These are phyloP conservation scores for Candoia aspera DNA, from an alignment of 2,113 vertebrate species.

Conservation along the genomic window DNA sequence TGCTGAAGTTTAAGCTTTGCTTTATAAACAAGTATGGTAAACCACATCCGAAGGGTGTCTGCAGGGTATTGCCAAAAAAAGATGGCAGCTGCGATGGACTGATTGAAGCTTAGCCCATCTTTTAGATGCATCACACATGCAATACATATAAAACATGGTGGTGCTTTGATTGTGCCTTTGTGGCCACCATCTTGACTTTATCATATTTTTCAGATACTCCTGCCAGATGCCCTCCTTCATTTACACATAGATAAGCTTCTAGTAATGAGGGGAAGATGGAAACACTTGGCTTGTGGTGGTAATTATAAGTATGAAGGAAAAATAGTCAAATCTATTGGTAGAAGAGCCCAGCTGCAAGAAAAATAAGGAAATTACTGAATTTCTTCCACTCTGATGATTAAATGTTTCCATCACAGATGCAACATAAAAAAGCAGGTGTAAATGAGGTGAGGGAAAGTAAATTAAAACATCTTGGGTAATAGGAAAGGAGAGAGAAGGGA, in stretches of 20 bases:
- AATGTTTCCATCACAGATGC: neutral
- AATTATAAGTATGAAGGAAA: neutral
- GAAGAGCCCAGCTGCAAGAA: neutral
- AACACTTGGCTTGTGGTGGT: neutral
- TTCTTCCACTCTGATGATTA: neutral
- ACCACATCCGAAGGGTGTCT: neutral
- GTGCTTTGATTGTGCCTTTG: neutral
- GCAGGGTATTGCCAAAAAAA: neutral
- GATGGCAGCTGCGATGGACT: neutral
- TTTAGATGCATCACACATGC: neutral
- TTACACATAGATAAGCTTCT: neutral
- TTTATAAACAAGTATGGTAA: neutral
- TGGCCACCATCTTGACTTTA: neutral
- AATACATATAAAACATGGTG: neutral
- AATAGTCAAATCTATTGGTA: neutral
- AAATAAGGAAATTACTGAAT: neutral
- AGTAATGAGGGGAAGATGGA: neutral
- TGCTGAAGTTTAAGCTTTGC: neutral
- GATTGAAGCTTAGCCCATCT: neutral
- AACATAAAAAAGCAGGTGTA: neutral
- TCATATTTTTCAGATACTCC: neutral
- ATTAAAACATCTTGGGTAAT: neutral
- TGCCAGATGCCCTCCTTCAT: neutral
- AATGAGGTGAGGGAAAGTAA: neutral
- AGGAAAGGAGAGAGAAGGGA: neutral